phyloP scores from a whole-genome alignment of 2,797 vertebrate species.

The Lerista edwardsae region DNA sequence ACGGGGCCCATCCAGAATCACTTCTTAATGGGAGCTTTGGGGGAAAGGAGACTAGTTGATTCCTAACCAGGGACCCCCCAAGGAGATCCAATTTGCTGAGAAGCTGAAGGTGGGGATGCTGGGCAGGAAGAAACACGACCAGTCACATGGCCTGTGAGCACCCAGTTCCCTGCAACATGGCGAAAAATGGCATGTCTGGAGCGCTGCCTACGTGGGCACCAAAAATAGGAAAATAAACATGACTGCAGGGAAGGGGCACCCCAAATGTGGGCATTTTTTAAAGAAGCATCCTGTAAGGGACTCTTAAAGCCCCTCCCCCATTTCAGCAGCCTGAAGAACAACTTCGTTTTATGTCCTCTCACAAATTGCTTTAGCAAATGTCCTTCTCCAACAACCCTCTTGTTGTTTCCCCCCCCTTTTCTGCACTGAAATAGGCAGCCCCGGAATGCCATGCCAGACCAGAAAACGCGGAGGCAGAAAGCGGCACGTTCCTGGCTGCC shows the following conservation, averaged over 20 bases:
- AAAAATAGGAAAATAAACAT: conserved; percentile 74
- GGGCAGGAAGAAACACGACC: neutral
- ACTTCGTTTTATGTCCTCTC: no score
- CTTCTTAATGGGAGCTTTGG: neutral
- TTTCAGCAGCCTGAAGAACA: no score
- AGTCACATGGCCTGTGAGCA: conserved; percentile 41
- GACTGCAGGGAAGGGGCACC: conserved; percentile 42
- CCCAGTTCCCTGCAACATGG: conserved; percentile 85
- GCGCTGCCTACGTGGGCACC: conserved; percentile 93
- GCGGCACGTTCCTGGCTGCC: no score
- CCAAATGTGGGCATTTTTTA: conserved; percentile 13
- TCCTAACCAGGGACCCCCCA: neutral
- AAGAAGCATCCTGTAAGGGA: no score
- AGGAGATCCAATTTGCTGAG: neutral
- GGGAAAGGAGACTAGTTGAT: neutral
- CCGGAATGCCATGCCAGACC: conserved; percentile 10
- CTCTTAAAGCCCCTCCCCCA: no score
- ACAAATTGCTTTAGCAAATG: no score
- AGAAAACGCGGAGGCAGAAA: neutral
- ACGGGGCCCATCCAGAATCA: conserved; percentile 31
- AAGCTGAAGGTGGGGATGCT: neutral
- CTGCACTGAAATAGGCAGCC: conserved; percentile 7
- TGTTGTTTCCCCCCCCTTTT: neutral
- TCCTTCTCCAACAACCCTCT: neutral
- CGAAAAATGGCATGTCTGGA: conserved; percentile 81